Conservation (phyloP, 2,888 invertebrate species). For the Chrysomela aeneicollis region DNA sequence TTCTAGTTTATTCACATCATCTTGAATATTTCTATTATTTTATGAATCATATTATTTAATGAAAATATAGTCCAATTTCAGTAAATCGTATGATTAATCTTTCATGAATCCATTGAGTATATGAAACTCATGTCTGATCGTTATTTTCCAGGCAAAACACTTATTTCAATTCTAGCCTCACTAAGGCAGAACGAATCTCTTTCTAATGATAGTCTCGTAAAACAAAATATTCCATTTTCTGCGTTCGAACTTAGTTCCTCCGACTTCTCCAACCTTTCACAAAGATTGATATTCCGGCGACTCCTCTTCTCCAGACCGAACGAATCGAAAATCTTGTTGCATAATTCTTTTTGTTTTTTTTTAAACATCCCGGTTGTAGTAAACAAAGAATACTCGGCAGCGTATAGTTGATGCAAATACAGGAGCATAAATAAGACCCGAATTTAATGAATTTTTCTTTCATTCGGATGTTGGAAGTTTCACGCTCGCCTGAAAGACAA, state of each 20-base stretch:
- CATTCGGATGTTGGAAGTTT: conserved; percentile 30
- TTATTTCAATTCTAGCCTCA: too few relatives aligned
- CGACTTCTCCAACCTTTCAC: conserved; percentile 15
- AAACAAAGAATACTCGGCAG: conserved; percentile 1
- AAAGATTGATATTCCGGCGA: conserved; percentile 12
- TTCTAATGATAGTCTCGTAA: background rate
- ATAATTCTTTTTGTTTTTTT: conserved; percentile 27
- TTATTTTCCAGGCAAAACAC: too few relatives aligned
- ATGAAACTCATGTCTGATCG: too few relatives aligned
- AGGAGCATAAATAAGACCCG: conserved; percentile 31
- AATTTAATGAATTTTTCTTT: conserved; percentile 36
- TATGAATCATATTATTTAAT: too few relatives aligned
- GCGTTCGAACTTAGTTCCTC: conserved; percentile 6
- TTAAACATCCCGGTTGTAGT: conserved; percentile 17
- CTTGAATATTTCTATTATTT: too few relatives aligned
- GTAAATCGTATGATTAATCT: too few relatives aligned
- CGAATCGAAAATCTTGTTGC: conserved; percentile 26
- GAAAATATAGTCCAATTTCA: too few relatives aligned
- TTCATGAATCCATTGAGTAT: too few relatives aligned
- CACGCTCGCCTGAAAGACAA: conserved; percentile 30
- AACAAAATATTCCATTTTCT: conserved; percentile 7
- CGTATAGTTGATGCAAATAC: conserved; percentile 30
- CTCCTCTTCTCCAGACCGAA: conserved; percentile 25
- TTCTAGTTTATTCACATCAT: too few relatives aligned
- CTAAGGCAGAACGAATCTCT: background rate